Conservation (phyloP, 2,113 vertebrate species). For the Cervus canadensis region DNA sequence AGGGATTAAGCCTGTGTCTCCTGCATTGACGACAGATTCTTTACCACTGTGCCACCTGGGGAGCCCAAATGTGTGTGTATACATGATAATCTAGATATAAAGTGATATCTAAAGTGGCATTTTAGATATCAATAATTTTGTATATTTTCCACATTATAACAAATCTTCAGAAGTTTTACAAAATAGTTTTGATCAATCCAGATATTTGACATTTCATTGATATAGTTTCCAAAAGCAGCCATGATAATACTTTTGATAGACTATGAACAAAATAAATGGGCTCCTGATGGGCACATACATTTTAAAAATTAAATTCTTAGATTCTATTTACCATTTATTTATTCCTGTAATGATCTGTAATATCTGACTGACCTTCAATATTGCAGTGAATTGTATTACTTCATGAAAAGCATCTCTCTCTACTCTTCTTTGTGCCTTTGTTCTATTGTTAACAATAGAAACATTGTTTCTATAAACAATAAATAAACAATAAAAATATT, state of each 20-base stretch:
- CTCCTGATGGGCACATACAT: background rate
- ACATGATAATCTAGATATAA: background rate
- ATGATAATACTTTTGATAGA: background rate
- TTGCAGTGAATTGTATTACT: background rate
- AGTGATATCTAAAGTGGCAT: background rate
- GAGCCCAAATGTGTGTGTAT: background rate
- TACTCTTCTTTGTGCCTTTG: background rate
- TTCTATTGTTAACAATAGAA: background rate
- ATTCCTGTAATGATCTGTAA: background rate
- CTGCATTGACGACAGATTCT: background rate
- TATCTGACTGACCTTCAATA: background rate
- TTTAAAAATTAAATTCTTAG: background rate
- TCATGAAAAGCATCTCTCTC: background rate
- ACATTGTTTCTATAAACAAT: too few species aligned
- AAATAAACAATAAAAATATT: too few species aligned
- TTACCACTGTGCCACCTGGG: background rate
- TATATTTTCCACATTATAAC: background rate
- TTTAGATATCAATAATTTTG: background rate
- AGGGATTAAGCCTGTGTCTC: background rate
- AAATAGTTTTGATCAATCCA: background rate
- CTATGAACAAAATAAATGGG: background rate
- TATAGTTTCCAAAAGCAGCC: background rate
- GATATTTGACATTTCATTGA: background rate
- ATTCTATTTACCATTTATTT: background rate
- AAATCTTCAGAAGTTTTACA: background rate